Evolutionary conservation across 2,888 invertebrate species (phyloP).

Genomic region (Metopia argyrocephala): DNA sequence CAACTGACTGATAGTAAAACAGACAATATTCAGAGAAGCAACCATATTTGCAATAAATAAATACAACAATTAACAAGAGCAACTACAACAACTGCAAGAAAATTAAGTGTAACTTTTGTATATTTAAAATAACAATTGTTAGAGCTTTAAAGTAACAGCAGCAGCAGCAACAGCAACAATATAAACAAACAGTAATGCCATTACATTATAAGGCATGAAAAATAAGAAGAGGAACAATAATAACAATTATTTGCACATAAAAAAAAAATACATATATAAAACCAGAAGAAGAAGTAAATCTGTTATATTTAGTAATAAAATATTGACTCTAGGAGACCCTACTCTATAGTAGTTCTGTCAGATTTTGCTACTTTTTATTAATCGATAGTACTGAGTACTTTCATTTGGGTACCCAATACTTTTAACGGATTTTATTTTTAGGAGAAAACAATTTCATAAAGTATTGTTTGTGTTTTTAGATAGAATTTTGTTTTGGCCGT

Average conservation of each 20-base stretch:
- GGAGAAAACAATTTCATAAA: no score
- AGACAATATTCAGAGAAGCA: conserved; percentile 3
- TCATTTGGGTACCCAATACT: no score
- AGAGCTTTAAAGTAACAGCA: conserved; percentile 52
- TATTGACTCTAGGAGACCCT: no score
- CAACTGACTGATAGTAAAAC: background rate
- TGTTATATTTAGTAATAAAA: background rate
- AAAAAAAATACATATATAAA: background rate
- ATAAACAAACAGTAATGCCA: background rate
- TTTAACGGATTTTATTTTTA: no score
- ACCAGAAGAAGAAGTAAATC: background rate
- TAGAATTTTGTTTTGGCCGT: no score
- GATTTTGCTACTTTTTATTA: no score
- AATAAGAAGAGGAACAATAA: conserved; percentile 7
- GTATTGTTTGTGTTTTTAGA: no score
- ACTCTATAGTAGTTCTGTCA: no score
- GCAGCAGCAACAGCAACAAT: conserved; percentile 13
- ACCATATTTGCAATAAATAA: conserved; percentile 18
- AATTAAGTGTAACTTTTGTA: conserved; percentile 47
- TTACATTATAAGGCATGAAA: background rate
- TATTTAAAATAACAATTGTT: conserved; percentile 43
- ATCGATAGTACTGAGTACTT: no score
- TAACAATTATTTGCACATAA: background rate
- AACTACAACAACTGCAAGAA: conserved; percentile 23
- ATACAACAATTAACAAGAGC: background rate